phyloP scores from a whole-genome alignment of 2,888 invertebrate species.

The Hyalella azteca region DNA sequence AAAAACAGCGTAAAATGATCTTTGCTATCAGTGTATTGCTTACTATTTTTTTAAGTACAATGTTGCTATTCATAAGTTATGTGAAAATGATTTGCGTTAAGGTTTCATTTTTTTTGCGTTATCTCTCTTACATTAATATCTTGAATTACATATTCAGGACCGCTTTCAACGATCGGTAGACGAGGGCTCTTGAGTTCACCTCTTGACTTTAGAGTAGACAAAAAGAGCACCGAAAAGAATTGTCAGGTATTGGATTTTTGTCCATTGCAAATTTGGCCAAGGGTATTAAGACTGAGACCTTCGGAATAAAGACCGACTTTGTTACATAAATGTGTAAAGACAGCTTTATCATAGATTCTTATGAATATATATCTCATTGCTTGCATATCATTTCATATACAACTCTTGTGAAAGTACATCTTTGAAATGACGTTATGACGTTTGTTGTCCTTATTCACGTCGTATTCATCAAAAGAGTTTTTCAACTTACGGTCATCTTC shows the following conservation, averaged over 20 bases:
- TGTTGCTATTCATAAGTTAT: conserved; percentile 26
- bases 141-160: conserved; percentile 8
- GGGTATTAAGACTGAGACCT: conserved; percentile 3
- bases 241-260: neutral
- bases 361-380: conserved; percentile 23
- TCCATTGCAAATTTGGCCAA: neutral
- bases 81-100: neutral
- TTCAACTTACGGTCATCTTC: too few species aligned
- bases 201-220: conserved; percentile 19
- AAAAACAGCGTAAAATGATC: neutral
- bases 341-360: conserved; percentile 24
- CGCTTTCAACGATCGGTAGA: neutral
- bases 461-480: neutral
- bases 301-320: conserved; percentile 27
- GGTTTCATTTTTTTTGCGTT: neutral
- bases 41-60: conserved; percentile 30
- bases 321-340: conserved; percentile 36
- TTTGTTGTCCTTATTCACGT: neutral
- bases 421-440: neutral
- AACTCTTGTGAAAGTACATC: neutral
- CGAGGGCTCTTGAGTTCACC: neutral
- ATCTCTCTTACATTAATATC: neutral
- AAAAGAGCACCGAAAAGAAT: neutral
- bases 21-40: conserved; percentile 12
- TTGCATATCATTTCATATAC: conserved; percentile 30